phyloP scores from a whole-genome alignment of 2,797 vertebrate genomes.

The Pangasius mekongensis region DNA sequence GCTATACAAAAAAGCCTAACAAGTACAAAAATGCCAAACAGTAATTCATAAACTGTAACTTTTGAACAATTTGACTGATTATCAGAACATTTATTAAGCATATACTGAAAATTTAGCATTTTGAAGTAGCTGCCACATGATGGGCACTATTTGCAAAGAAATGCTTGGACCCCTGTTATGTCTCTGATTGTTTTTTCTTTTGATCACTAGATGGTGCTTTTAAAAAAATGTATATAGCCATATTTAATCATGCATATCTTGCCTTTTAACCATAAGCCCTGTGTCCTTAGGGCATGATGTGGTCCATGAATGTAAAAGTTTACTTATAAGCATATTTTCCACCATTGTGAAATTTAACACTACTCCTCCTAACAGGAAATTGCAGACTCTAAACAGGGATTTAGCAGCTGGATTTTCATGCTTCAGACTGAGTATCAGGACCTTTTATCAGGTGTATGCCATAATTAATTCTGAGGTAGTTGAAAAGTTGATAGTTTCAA shows the following conservation, averaged over 20 bases:
- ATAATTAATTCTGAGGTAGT: background rate
- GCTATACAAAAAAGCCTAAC: background rate
- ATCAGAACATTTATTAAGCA: background rate
- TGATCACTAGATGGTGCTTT: background rate
- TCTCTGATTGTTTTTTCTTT: background rate
- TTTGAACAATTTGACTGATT: background rate
- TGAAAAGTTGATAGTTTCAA: background rate
- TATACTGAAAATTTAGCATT: background rate
- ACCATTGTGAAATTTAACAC: background rate
- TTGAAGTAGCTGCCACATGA: background rate
- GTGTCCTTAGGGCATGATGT: background rate
- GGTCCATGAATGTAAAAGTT: background rate
- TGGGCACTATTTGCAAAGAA: slow-evolving; percentile 2
- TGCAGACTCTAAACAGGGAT: background rate
- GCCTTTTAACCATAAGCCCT: background rate
- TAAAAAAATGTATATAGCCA: background rate
- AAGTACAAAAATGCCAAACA: background rate
- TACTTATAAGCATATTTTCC: background rate
- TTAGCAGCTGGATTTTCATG: background rate
- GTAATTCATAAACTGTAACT: background rate
- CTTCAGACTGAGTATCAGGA: background rate
- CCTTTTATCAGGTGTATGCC: background rate
- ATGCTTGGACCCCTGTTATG: background rate
- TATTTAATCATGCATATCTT: background rate
- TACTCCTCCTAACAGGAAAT: background rate